Percentiles rank a stretch among this genome's conserved stretches.
Evolutionary conservation across 2,113 vertebrate genomes (phyloP).

Genomic region (Chloroceryle aenea): DNA sequence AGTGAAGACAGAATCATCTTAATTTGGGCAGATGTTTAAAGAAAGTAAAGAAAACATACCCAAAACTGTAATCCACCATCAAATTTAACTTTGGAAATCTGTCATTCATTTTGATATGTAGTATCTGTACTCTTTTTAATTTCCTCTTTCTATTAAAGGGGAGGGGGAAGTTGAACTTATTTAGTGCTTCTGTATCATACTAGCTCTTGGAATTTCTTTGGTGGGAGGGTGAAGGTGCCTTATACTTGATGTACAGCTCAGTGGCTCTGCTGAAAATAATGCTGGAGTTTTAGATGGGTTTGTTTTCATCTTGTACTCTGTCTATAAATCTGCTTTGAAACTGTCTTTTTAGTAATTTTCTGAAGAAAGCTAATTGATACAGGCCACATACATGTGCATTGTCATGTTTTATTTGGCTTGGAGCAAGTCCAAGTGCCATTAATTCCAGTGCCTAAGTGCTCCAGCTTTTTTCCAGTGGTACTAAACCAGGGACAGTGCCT

Average conservation of each 20-base stretch:
- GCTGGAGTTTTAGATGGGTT: background rate
- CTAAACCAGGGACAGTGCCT: background rate
- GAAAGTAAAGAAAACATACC: background rate
- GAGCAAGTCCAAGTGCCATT: background rate
- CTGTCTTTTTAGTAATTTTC: background rate
- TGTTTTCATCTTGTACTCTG: background rate
- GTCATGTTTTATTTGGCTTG: background rate
- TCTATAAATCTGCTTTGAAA: background rate
- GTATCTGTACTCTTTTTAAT: background rate
- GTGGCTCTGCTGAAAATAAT: background rate
- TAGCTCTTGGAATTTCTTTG: background rate
- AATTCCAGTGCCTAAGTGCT: background rate
- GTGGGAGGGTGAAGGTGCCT: background rate
- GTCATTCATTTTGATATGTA: background rate
- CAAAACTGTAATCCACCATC: background rate
- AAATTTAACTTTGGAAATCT: background rate
- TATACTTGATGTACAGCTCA: accelerated
- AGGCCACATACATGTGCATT: background rate
- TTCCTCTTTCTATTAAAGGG: background rate
- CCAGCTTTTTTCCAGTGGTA: background rate
- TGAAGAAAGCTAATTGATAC: background rate
- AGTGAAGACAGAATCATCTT: background rate
- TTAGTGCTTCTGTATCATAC: background rate
- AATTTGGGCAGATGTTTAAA: background rate
- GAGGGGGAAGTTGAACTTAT: background rate